Conservation (phyloP, 2,797 vertebrate genomes). For the Pseudopleuronectes americanus region DNA sequence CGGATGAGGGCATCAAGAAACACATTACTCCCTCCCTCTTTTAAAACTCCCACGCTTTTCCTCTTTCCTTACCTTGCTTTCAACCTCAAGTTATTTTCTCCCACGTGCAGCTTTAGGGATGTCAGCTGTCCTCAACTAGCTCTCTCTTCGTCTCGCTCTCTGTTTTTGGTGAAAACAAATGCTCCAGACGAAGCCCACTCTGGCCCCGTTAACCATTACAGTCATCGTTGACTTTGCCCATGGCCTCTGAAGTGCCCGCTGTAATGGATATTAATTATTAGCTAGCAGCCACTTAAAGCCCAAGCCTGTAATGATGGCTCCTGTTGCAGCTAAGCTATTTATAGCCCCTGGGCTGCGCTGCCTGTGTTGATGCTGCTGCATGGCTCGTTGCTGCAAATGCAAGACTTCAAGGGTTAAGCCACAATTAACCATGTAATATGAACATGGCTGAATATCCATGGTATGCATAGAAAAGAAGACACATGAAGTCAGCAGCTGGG, state of each 20-base stretch:
- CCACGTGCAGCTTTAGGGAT: not conserved
- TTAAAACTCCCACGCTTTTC: not conserved
- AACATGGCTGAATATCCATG: slow-evolving; percentile 36
- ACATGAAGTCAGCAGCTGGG: not conserved
- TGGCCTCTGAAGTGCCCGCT: slow-evolving; percentile 62
- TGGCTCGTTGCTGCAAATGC: slow-evolving; percentile 43
- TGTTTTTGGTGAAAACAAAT: not conserved
- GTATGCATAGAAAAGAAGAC: slow-evolving; percentile 5
- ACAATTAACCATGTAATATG: slow-evolving; percentile 43
- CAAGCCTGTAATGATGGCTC: slow-evolving; percentile 69
- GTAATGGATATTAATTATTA: slow-evolving; percentile 84
- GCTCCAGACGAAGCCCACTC: not conserved
- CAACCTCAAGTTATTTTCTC: no score
- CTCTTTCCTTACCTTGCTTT: not conserved
- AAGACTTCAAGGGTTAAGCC: slow-evolving; percentile 64
- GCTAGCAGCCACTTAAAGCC: slow-evolving; percentile 75
- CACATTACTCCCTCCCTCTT: not conserved
- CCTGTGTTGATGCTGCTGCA: slow-evolving; percentile 48
- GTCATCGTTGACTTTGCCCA: slow-evolving; percentile 49
- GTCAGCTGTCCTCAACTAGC: not conserved
- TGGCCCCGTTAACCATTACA: slow-evolving; percentile 60
- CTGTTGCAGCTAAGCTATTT: slow-evolving; percentile 79
- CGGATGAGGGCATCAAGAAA: slow-evolving; percentile 28
- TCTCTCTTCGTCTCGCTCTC: not conserved
- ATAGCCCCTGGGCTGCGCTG: slow-evolving; percentile 62